A percentile compares a stretch with the other conserved stretches of the same genome.
Evolutionary conservation across 2,113 vertebrate genomes (phyloP).

Genomic region (Tangachromis dhanisi): DNA sequence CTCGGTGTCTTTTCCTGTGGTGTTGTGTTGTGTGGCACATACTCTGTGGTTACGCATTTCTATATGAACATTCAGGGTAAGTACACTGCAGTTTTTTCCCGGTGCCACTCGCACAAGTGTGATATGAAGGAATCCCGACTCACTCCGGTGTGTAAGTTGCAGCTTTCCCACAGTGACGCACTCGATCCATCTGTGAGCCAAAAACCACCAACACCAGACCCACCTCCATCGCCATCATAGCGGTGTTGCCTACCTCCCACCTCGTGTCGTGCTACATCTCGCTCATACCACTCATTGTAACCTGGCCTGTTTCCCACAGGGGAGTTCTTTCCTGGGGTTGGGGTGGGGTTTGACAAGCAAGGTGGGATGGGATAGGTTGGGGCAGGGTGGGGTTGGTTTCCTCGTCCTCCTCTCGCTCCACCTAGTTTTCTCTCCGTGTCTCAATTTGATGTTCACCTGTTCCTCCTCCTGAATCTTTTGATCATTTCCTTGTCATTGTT

Average conservation of each 20-base stretch:
- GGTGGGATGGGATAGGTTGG: neutral
- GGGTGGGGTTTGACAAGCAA: neutral
- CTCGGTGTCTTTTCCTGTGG: neutral
- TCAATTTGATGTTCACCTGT: constrained; percentile 49
- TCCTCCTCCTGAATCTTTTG: constrained; percentile 15
- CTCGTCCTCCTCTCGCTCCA: neutral
- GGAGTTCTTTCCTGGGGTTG: neutral
- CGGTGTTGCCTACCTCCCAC: neutral
- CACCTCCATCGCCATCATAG: constrained; percentile 28
- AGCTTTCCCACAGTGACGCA: neutral
- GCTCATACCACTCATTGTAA: constrained; percentile 35
- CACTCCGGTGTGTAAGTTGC: neutral
- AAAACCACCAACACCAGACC: constrained; percentile 13
- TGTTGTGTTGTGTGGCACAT: neutral
- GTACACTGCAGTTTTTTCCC: constrained; percentile 12
- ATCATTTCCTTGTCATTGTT: constrained; percentile 33
- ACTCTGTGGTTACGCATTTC: constrained; percentile 8
- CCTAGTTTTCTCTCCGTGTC: constrained; percentile 44
- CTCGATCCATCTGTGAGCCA: constrained; percentile 25
- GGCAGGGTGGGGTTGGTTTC: neutral
- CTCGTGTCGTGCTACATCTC: constrained; percentile 4
- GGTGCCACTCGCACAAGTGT: neutral
- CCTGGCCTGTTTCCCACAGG: constrained; percentile 47
- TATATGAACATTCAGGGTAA: constrained; percentile 35
- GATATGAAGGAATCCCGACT: neutral